Conservation (phyloP, 1,140 invertebrate genomes). For the Orchestia grillus region DNA sequence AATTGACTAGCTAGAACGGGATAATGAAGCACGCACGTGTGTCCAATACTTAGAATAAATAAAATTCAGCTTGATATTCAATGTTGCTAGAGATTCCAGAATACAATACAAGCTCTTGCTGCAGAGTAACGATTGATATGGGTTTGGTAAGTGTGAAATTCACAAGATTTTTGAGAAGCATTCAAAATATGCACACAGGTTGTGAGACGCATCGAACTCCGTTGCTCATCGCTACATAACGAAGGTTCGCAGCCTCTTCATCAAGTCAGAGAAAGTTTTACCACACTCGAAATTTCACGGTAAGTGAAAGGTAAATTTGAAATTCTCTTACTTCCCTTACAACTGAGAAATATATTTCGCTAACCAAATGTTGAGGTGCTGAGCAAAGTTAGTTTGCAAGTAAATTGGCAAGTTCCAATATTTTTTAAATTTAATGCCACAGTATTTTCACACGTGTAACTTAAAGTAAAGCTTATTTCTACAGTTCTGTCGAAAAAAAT, state of each 20-base stretch:
- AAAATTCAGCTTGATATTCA: neutral
- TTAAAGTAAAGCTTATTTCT: neutral
- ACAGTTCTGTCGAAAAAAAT: neutral
- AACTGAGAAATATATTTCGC: neutral
- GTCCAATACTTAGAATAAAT: neutral
- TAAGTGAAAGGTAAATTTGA: neutral
- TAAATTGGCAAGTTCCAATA: neutral
- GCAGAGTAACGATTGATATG: neutral
- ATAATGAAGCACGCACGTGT: neutral
- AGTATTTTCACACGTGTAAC: neutral
- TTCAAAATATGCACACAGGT: neutral
- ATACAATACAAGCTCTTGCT: neutral
- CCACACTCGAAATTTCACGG: neutral
- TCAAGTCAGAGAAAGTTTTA: neutral
- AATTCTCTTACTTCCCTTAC: neutral
- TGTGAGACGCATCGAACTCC: neutral
- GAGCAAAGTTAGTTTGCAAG: neutral
- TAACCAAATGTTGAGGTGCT: neutral
- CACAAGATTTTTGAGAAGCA: neutral
- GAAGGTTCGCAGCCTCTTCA: neutral
- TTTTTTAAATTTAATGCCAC: neutral
- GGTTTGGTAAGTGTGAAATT: neutral
- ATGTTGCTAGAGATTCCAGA: neutral
- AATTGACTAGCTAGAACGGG: neutral
- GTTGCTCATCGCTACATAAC: neutral